Conservation (phyloP, 2,797 vertebrate genomes). For the Lacerta agilis region DNA sequence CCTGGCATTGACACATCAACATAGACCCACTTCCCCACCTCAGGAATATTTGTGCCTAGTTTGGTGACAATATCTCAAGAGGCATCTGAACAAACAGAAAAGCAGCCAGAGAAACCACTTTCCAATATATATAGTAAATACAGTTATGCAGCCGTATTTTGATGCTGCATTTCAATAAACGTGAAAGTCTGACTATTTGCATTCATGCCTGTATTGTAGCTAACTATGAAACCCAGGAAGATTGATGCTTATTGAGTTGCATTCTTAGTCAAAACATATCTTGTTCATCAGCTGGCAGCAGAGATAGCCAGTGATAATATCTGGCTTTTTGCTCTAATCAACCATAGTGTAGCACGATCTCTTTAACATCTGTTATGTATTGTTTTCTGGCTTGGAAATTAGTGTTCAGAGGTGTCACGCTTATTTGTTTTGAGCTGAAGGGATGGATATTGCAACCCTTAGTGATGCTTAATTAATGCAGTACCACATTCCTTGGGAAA, state of each 20-base stretch:
- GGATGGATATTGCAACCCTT: constrained; percentile 32
- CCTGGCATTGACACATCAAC: too few species aligned
- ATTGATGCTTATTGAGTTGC: constrained; percentile 1
- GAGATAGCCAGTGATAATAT: constrained; percentile 32
- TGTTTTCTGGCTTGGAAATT: constrained; percentile 38
- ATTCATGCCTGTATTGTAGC: neutral
- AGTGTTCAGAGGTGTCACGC: constrained; percentile 31
- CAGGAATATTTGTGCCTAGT: too few species aligned
- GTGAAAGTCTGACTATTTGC: neutral
- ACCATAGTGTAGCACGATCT: constrained; percentile 6
- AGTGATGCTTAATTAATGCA: constrained; percentile 34
- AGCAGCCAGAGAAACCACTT: too few species aligned
- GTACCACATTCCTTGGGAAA: constrained; percentile 17
- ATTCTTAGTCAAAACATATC: constrained; percentile 28
- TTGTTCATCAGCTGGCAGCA: constrained; percentile 9
- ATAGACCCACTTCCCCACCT: too few species aligned
- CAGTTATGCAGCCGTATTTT: neutral
- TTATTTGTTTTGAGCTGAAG: constrained; percentile 42
- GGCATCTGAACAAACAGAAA: too few species aligned
- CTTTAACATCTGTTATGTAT: constrained; percentile 36
- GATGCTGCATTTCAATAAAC: neutral
- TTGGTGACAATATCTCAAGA: too few species aligned
- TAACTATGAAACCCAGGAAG: constrained; percentile 4
- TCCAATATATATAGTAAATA: neutral
- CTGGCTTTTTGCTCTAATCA: constrained; percentile 34